Evolutionary conservation across 1,140 invertebrate genomes (phyloP).

Genomic region (Homalodisca vitripennis): DNA sequence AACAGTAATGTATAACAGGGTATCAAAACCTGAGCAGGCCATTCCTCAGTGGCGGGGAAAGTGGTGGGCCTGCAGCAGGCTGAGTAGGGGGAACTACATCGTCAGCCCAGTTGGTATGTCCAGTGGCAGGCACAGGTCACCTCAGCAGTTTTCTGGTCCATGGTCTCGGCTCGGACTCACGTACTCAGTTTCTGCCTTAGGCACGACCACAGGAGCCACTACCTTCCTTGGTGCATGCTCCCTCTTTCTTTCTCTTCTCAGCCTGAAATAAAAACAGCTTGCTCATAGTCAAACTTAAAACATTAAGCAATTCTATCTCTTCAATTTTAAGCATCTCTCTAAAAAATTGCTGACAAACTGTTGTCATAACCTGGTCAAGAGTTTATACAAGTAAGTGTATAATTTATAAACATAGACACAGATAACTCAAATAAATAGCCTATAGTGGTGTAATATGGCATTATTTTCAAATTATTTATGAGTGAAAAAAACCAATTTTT

Average conservation of each 20-base stretch:
- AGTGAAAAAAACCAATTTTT: too few relatives aligned
- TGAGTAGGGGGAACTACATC: constrained; percentile 43
- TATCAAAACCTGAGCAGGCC: constrained; percentile 49
- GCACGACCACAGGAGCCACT: constrained; percentile 52
- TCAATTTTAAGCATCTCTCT: constrained; percentile 20
- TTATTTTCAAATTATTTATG: too few relatives aligned
- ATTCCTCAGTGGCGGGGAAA: constrained; percentile 53
- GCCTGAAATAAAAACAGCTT: constrained; percentile 52
- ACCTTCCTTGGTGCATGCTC: constrained; percentile 86
- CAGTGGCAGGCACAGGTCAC: constrained; percentile 44
- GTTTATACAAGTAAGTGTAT: constrained; percentile 12
- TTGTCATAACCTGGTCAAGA: constrained; percentile 42
- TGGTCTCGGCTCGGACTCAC: constrained; percentile 42
- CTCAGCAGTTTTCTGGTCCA: constrained; percentile 49
- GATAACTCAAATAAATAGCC: too few relatives aligned
- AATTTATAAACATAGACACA: too few relatives aligned
- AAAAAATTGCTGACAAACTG: constrained; percentile 36
- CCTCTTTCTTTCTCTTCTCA: constrained; percentile 94
- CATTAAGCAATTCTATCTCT: neutral
- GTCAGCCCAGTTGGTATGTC: constrained; percentile 40
- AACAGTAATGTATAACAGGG: too few relatives aligned
- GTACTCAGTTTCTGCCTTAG: constrained; percentile 43
- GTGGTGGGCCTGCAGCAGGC: constrained; percentile 43
- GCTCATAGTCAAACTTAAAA: neutral
- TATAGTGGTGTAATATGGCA: too few relatives aligned